Conservation (phyloP, 2,113 vertebrate genomes). For the Catharus bicknelli region DNA sequence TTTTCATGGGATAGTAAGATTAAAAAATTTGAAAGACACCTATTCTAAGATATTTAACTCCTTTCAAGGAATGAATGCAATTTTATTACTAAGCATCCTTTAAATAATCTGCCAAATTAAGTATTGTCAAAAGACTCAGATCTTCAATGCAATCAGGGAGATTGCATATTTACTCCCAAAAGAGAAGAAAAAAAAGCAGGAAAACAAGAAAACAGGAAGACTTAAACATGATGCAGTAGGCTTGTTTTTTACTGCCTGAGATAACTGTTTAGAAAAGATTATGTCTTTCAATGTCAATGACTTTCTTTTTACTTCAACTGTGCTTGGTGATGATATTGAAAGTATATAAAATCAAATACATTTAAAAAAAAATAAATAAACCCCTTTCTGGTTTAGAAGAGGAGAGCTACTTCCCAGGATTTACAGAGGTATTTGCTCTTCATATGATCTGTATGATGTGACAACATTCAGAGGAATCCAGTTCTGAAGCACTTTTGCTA, state of each 20-base stretch:
- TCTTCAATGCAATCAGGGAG: not conserved
- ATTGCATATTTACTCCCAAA: not conserved
- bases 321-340: not conserved
- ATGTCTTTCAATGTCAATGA: not conserved
- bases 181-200: not conserved
- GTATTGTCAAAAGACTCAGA: not conserved
- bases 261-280: not conserved
- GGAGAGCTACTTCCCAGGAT: not conserved
- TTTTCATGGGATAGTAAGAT: not conserved
- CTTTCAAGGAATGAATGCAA: not conserved
- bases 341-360: not conserved
- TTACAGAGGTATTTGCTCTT: not conserved
- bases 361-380: not conserved
- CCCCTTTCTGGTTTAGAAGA: accelerated
- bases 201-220: not conserved
- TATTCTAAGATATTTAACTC: not conserved
- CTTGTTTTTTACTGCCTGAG: not conserved
- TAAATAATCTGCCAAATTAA: not conserved
- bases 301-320: not conserved
- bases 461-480: not conserved
- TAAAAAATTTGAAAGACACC: not conserved
- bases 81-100: not conserved
- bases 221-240: not conserved
- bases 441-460: not conserved
- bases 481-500: not conserved